phyloP scores from a whole-genome alignment of 2,113 vertebrate genomes.

The Labeo catla region DNA sequence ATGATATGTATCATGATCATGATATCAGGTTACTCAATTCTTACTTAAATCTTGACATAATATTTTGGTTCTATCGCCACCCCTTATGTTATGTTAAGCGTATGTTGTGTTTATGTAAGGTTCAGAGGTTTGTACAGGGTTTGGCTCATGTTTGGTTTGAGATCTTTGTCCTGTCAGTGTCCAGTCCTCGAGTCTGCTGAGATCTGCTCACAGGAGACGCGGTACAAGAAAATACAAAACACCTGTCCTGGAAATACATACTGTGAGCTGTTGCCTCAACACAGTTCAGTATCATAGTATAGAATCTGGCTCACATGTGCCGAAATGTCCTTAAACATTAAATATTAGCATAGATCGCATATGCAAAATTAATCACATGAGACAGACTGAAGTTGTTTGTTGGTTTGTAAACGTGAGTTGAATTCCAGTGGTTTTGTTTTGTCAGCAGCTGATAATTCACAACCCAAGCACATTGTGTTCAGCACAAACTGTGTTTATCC shows the following conservation, averaged over 20 bases:
- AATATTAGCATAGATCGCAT: background rate
- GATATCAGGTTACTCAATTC: too few relatives aligned
- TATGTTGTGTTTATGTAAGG: background rate
- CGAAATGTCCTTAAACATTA: too few relatives aligned
- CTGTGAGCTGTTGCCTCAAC: background rate
- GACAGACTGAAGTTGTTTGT: background rate
- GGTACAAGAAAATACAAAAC: background rate
- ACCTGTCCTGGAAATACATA: background rate
- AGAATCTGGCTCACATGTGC: too few relatives aligned
- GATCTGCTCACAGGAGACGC: background rate
- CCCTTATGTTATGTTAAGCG: background rate
- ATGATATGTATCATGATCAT: too few relatives aligned
- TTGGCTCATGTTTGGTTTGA: background rate
- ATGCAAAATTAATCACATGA: background rate
- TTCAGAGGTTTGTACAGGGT: background rate
- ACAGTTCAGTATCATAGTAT: background rate
- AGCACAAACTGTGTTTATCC: background rate
- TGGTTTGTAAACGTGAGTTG: background rate
- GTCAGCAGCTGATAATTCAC: background rate
- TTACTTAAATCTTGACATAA: background rate
- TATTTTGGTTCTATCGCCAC: background rate
- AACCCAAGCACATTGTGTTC: background rate
- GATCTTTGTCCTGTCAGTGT: background rate
- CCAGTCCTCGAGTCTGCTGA: background rate
- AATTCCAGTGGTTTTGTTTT: background rate